A percentile compares a stretch with the other conserved stretches of the same genome.
phyloP scores from a whole-genome alignment of 2,797 vertebrate genomes.

The Melanotaenia boesemani region DNA sequence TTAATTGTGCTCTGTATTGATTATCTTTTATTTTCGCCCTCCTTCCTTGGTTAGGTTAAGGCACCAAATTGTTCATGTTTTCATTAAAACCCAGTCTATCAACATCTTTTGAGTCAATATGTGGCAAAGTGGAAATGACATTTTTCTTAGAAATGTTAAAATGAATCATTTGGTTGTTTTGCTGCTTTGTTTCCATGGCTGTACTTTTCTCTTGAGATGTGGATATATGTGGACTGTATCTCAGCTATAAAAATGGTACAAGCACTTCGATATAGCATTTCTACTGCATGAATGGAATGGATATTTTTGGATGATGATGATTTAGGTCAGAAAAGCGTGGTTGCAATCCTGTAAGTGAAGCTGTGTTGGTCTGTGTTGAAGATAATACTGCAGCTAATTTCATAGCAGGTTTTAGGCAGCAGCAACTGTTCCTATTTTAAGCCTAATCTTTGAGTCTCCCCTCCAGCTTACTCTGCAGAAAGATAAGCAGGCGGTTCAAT shows the following conservation, averaged over 20 bases:
- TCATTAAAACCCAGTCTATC: too few relatives aligned
- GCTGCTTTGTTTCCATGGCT: too few relatives aligned
- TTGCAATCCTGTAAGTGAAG: conserved; percentile 5
- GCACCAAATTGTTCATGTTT: too few relatives aligned
- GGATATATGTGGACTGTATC: background rate
- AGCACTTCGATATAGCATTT: background rate
- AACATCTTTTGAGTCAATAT: too few relatives aligned
- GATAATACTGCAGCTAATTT: conserved; percentile 15
- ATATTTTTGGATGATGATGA: conserved; percentile 4
- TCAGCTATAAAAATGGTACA: background rate
- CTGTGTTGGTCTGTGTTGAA: conserved; percentile 8
- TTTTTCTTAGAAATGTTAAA: too few relatives aligned
- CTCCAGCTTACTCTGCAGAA: conserved; percentile 57
- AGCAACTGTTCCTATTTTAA: conserved; percentile 47
- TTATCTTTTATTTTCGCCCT: too few relatives aligned
- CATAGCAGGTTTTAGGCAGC: conserved; percentile 27
- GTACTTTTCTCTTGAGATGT: too few relatives aligned
- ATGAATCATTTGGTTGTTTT: too few relatives aligned
- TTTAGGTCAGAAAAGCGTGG: conserved; percentile 3
- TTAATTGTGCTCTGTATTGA: too few relatives aligned
- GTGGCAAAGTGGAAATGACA: too few relatives aligned
- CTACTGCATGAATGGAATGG: background rate
- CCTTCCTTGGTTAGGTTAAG: too few relatives aligned
- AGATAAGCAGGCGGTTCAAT: conserved; percentile 44
- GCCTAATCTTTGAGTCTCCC: conserved; percentile 34